Evolutionary conservation across 2,113 vertebrate genomes (phyloP).

Genomic region (Syrmaticus mikado): DNA sequence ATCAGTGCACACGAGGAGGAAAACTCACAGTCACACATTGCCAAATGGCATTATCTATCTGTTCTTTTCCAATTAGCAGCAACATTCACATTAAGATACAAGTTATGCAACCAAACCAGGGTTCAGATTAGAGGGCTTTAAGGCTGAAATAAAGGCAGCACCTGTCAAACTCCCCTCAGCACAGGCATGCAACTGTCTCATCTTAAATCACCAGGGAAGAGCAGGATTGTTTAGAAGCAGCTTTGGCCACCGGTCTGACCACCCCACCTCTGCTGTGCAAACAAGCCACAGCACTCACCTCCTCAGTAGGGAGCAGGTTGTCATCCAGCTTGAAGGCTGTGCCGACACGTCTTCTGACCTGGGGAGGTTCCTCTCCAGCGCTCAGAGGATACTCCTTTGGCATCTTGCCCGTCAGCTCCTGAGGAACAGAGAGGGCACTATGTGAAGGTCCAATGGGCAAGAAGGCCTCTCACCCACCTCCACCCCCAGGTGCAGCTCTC

Average conservation of each 20-base stretch:
- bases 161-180: neutral
- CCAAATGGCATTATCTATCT: neutral
- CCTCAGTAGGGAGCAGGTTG: slow-evolving; percentile 84
- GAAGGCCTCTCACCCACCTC: neutral
- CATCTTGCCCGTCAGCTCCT: slow-evolving; percentile 93
- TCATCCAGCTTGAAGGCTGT: slow-evolving; percentile 91
- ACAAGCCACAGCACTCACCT: slow-evolving; percentile 72
- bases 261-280: neutral
- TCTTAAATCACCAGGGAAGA: neutral
- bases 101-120: neutral
- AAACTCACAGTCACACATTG: neutral
- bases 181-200: neutral
- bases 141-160: neutral
- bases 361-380: slow-evolving; percentile 89
- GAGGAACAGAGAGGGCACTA: neutral
- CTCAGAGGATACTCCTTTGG: slow-evolving; percentile 92
- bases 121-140: neutral
- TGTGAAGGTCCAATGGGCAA: neutral
- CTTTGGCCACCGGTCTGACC: neutral
- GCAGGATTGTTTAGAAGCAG: neutral
- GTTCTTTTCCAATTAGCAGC: neutral
- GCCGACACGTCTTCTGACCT: slow-evolving; percentile 87
- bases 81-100: neutral
- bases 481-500: slow-evolving; percentile 51
- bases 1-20: neutral